phyloP scores from a whole-genome alignment of 2,888 invertebrate genomes.

The Platycheirus albimanus region DNA sequence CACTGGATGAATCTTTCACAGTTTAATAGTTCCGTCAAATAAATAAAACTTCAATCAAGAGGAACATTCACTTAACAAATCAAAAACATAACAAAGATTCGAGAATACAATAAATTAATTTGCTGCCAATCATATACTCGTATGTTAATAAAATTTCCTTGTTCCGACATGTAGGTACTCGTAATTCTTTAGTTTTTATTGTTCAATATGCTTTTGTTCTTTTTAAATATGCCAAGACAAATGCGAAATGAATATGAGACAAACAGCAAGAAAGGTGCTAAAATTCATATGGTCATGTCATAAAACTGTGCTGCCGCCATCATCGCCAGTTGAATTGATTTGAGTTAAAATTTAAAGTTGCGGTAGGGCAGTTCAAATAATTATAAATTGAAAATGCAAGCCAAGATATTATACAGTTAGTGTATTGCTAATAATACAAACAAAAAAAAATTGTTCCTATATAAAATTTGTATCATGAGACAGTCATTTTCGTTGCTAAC shows the following conservation, averaged over 20 bases:
- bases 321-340: slow-evolving; percentile 7
- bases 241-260: background rate
- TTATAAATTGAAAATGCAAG: too few species aligned
- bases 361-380: slow-evolving; percentile 56
- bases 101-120: background rate
- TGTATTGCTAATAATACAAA: slow-evolving; percentile 15
- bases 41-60: background rate
- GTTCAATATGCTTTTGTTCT: background rate
- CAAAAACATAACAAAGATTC: background rate
- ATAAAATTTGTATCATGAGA: background rate
- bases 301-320: slow-evolving; percentile 46
- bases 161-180: background rate
- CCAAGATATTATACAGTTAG: too few species aligned
- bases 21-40: too few species aligned
- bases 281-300: slow-evolving; percentile 35
- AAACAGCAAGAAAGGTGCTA: slow-evolving; percentile 51
- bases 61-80: background rate
- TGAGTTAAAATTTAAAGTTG: slow-evolving; percentile 10
- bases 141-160: background rate
- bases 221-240: background rate
- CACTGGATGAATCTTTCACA: too few species aligned
- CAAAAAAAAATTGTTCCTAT: background rate
- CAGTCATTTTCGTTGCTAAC: too few species aligned
- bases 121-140: background rate
- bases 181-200: background rate